phyloP scores from a whole-genome alignment of 2,113 vertebrate genomes.

The Rhinogobius similis region DNA sequence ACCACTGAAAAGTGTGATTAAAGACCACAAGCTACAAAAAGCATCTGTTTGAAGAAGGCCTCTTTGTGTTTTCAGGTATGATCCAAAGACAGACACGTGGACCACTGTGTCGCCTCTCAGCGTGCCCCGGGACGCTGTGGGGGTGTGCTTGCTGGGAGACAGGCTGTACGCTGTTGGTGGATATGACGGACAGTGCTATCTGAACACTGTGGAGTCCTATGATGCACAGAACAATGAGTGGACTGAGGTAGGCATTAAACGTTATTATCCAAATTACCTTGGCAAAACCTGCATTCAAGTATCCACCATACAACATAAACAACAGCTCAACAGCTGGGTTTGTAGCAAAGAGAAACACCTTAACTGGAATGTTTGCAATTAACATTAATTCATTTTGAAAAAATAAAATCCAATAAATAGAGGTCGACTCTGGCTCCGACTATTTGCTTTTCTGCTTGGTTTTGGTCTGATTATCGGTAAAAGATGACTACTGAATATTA shows the following conservation, averaged over 20 bases:
- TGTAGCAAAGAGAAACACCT: neutral
- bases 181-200: slow-evolving; percentile 91
- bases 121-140: slow-evolving; percentile 90
- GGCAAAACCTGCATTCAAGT: neutral
- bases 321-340: neutral
- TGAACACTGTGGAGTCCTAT: slow-evolving; percentile 93
- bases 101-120: slow-evolving; percentile 90
- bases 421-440: no score
- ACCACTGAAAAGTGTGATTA: slow-evolving; percentile 25
- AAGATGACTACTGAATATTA: no score
- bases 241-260: slow-evolving; percentile 84
- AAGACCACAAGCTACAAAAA: slow-evolving; percentile 7
- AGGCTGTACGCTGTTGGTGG: slow-evolving; percentile 91
- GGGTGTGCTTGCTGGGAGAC: slow-evolving; percentile 91
- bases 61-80: slow-evolving; percentile 80
- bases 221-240: slow-evolving; percentile 95
- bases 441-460: no score
- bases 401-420: no score
- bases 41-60: slow-evolving; percentile 8
- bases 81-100: slow-evolving; percentile 94
- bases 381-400: no score
- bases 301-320: neutral
- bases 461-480: no score
- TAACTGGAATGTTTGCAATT: no score
- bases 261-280: neutral